These are phyloP conservation scores for Macropis europaea DNA, from an alignment of 2,888 invertebrate species.

Conservation along the genomic window DNA sequence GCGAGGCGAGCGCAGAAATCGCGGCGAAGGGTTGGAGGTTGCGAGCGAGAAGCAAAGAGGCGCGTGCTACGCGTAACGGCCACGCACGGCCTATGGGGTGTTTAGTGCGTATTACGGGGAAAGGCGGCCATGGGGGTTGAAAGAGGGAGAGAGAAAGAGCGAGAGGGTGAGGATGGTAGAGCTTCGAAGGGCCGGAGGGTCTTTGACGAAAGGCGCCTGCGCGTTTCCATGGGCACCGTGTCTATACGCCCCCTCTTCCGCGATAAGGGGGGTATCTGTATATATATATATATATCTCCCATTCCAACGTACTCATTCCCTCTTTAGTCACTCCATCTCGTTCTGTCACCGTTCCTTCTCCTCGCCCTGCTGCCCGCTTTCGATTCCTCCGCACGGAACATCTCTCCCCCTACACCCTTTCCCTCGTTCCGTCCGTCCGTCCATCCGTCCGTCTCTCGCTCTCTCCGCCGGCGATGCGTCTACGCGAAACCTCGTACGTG, in stretches of 20 bases:
- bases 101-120: conserved; percentile 78
- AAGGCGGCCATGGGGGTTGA: conserved; percentile 69
- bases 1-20: not conserved
- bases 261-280: conserved; percentile 60
- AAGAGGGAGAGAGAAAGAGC: conserved; percentile 33
- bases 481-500: conserved; percentile 41
- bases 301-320: conserved; percentile 64
- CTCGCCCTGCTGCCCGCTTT: conserved; percentile 58
- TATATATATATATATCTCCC: too few relatives aligned
- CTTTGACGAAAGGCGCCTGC: conserved; percentile 71
- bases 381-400: conserved; percentile 53
- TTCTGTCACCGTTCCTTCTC: conserved; percentile 71
- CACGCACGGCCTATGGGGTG: conserved; percentile 74
- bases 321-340: conserved; percentile 73
- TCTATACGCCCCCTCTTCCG: conserved; percentile 75
- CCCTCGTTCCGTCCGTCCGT: conserved; percentile 27
- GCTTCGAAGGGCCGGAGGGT: conserved; percentile 74
- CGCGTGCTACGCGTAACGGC: conserved; percentile 69
- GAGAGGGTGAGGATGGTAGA: conserved; percentile 42
- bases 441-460: not conserved
- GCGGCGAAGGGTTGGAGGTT: conserved; percentile 2
- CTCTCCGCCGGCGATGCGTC: conserved; percentile 16
- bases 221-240: conserved; percentile 79
- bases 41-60: conserved; percentile 67
- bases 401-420: conserved; percentile 41